A percentile compares a stretch with the other conserved stretches of the same genome.
Conservation (phyloP, 2,888 invertebrate genomes). For the Sialis fuliginosa region DNA sequence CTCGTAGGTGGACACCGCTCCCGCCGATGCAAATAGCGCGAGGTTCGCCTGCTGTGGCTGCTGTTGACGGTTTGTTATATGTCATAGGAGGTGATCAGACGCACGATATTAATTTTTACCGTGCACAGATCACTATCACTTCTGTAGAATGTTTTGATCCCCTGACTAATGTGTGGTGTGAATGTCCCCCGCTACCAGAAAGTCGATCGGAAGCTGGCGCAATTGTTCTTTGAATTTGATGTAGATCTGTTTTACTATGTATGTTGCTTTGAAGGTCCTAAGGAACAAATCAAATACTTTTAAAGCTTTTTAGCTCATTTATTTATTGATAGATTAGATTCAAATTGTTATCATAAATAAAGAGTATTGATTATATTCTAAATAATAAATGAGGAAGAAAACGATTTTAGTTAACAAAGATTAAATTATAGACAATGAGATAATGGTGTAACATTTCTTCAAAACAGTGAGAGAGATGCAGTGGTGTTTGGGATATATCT, state of each 20-base stretch:
- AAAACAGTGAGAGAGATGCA: no score
- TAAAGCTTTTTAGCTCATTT: no score
- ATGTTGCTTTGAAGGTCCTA: no score
- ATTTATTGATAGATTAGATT: no score
- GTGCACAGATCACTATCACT: constrained; percentile 67
- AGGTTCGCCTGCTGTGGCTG: constrained; percentile 70
- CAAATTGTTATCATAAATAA: no score
- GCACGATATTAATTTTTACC: constrained; percentile 63
- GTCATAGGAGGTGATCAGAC: constrained; percentile 76
- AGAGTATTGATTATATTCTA: no score
- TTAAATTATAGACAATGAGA: no score
- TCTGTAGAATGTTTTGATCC: constrained; percentile 77
- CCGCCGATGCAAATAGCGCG: constrained; percentile 55
- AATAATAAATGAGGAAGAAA: constrained; percentile 6
- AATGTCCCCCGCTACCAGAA: constrained; percentile 62
- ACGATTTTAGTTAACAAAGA: not conserved
- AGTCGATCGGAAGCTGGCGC: constrained; percentile 78
- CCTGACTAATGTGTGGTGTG: constrained; percentile 54
- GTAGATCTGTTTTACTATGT: no score
- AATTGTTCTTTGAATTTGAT: constrained; percentile 35
- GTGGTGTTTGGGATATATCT: no score
- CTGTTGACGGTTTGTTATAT: constrained; percentile 64
- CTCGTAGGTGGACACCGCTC: constrained; percentile 53
- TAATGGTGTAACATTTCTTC: no score
- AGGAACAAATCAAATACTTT: no score